A percentile compares a stretch with the other conserved stretches of the same genome.
phyloP scores from a whole-genome alignment of 2,888 invertebrate species.

The Xylocampa areola region DNA sequence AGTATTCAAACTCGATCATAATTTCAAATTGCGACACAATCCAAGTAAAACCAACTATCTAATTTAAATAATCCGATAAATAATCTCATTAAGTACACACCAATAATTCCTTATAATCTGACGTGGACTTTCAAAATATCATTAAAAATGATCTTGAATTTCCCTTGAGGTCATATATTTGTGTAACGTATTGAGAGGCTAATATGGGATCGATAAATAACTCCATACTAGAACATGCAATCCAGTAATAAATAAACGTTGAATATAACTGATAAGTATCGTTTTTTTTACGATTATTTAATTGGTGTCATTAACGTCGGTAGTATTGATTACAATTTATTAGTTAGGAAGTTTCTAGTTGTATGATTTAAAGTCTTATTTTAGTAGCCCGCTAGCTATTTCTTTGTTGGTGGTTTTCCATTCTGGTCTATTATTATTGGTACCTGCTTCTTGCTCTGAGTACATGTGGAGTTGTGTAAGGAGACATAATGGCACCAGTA shows the following conservation, averaged over 20 bases:
- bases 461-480: constrained; percentile 8
- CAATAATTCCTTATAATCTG: constrained; percentile 70
- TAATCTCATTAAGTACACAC: constrained; percentile 59
- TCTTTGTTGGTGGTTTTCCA: constrained; percentile 11
- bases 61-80: constrained; percentile 60
- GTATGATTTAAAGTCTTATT: constrained; percentile 55
- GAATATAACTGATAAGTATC: constrained; percentile 68
- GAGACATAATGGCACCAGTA: constrained; percentile 9
- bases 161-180: constrained; percentile 60
- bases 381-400: constrained; percentile 26
- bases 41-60: constrained; percentile 36
- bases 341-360: constrained; percentile 52
- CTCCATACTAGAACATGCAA: constrained; percentile 69
- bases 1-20: constrained; percentile 40
- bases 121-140: constrained; percentile 70
- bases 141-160: constrained; percentile 65
- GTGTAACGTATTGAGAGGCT: constrained; percentile 65
- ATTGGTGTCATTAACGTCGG: constrained; percentile 79
- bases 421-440: constrained; percentile 12
- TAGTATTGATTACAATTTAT: constrained; percentile 82
- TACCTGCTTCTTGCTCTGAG: constrained; percentile 6
- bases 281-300: constrained; percentile 79
- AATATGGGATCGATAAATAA: constrained; percentile 64
- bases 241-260: constrained; percentile 70
- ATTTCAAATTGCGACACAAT: constrained; percentile 55